phyloP scores from a whole-genome alignment of 2,113 vertebrate species.

The Ceratotherium simum region DNA sequence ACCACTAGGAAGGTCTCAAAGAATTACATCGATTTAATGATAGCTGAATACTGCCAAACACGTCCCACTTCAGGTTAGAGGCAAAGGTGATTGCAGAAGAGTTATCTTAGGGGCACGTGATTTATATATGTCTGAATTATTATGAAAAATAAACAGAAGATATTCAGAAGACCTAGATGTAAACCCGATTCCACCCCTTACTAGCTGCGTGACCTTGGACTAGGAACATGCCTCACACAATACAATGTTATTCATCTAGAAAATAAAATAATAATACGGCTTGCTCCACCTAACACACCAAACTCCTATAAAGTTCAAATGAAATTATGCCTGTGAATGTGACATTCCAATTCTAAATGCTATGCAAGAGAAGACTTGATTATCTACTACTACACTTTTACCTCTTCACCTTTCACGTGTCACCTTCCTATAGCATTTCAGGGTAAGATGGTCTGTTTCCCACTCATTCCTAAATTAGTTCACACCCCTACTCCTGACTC shows the following conservation, averaged over 20 bases:
- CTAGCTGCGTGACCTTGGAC: background rate
- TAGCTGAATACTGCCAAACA: background rate
- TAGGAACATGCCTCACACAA: background rate
- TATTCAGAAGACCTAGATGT: background rate
- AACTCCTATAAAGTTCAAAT: background rate
- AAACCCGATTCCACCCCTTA: background rate
- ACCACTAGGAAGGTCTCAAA: background rate
- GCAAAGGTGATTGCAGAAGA: background rate
- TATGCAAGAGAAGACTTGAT: background rate
- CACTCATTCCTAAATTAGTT: background rate
- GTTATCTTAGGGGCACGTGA: background rate
- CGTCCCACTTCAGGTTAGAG: background rate
- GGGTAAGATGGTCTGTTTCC: background rate
- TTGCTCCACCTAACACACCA: background rate
- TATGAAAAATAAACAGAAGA: background rate
- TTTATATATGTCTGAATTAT: background rate
- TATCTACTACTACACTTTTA: background rate
- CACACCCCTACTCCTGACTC: background rate
- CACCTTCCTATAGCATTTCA: background rate
- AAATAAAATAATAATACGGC: background rate
- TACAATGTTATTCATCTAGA: background rate
- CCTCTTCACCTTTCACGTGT: background rate
- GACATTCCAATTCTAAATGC: conserved; percentile 40
- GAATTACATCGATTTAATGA: background rate
- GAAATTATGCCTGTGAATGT: conserved; percentile 29